A percentile compares a stretch with the other conserved stretches of the same genome.
phyloP scores from a whole-genome alignment of 2,797 vertebrate species.

The Meda fulgida region DNA sequence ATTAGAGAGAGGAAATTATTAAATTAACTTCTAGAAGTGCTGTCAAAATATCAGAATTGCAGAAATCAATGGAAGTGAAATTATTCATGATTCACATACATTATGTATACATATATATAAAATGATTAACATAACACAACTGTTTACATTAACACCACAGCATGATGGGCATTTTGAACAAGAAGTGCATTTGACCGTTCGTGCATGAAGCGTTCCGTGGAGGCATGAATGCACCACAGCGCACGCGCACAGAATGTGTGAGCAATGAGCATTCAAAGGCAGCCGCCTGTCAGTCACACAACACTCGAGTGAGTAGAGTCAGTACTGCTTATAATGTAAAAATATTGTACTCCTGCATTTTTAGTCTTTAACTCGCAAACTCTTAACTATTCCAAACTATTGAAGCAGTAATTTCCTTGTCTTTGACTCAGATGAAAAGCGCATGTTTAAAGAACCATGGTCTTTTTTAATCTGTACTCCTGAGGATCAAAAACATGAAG shows the following conservation, averaged over 20 bases:
- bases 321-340: no score
- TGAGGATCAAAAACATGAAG: constrained; percentile 53
- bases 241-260: background rate
- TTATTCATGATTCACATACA: background rate
- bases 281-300: background rate
- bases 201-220: background rate
- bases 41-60: background rate
- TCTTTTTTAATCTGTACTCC: constrained; percentile 32
- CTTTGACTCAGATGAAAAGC: constrained; percentile 9
- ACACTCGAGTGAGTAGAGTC: background rate
- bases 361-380: background rate
- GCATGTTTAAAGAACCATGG: constrained; percentile 6
- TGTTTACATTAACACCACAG: background rate
- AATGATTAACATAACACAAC: background rate
- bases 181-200: background rate
- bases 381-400: constrained; percentile 18
- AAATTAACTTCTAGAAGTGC: background rate
- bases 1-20: background rate
- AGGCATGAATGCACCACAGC: constrained; percentile 6
- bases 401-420: background rate
- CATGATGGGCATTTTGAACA: background rate
- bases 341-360: background rate
- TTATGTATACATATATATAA: background rate
- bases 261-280: background rate
- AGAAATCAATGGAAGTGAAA: background rate